Conservation (phyloP, 2,888 invertebrate genomes). For the Clistopyga incitator region DNA sequence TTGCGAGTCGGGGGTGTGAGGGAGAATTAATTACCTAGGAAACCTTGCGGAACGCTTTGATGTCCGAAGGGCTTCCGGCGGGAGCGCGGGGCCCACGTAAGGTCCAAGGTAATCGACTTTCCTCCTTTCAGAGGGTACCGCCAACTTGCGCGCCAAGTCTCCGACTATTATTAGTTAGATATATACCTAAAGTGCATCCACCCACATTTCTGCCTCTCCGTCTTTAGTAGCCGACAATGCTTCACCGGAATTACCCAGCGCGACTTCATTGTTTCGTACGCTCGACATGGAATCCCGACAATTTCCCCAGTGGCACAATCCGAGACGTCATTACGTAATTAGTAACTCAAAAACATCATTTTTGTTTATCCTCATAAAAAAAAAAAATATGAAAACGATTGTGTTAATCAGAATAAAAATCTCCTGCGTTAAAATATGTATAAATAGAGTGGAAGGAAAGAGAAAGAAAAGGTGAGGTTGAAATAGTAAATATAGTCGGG, state of each 20-base stretch:
- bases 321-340: too few species aligned
- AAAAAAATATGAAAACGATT: too few species aligned
- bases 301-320: background rate
- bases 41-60: slow-evolving; percentile 81
- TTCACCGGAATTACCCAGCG: background rate
- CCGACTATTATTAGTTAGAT: slow-evolving; percentile 32
- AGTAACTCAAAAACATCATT: too few species aligned
- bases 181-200: slow-evolving; percentile 13
- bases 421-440: too few species aligned
- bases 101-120: slow-evolving; percentile 81
- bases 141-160: slow-evolving; percentile 49
- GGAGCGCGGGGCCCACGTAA: slow-evolving; percentile 71
- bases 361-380: too few species aligned
- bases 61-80: slow-evolving; percentile 80
- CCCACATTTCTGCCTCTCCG: background rate
- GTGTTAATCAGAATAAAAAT: background rate
- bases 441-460: too few species aligned
- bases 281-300: background rate
- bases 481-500: slow-evolving; percentile 19
- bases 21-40: slow-evolving; percentile 78
- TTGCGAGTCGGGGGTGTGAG: slow-evolving; percentile 52
- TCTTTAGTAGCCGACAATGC: background rate
- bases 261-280: background rate
- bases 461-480: background rate
- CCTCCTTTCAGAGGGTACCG: slow-evolving; percentile 67